Percentiles rank a stretch among this genome's conserved stretches.
phyloP scores from a whole-genome alignment of 2,888 invertebrate genomes.

The Diaphora mendica region DNA sequence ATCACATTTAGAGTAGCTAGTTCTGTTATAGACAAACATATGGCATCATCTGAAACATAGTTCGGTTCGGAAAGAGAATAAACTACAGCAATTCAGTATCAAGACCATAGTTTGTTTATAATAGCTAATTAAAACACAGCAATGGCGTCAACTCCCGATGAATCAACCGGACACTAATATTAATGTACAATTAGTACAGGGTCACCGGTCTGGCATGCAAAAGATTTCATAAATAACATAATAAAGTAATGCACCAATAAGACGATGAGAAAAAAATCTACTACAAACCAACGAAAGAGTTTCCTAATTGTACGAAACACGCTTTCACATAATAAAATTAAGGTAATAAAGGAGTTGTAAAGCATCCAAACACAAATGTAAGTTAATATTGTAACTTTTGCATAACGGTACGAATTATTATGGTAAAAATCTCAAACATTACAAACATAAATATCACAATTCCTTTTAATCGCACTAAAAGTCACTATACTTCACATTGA shows the following conservation, averaged over 20 bases:
- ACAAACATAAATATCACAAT: constrained; percentile 5
- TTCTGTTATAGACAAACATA: neutral
- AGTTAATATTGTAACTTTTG: constrained; percentile 11
- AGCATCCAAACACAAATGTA: constrained; percentile 14
- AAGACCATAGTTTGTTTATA: constrained; percentile 49
- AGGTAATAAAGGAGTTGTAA: constrained; percentile 9
- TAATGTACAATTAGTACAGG: constrained; percentile 37
- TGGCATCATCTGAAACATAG: neutral
- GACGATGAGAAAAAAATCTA: constrained; percentile 17
- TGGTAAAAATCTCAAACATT: constrained; percentile 7
- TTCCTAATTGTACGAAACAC: constrained; percentile 31
- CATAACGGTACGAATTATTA: neutral
- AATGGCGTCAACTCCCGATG: constrained; percentile 61
- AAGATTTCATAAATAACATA: neutral
- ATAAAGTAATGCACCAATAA: constrained; percentile 10
- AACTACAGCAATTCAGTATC: constrained; percentile 17
- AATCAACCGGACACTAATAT: constrained; percentile 53
- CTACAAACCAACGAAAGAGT: constrained; percentile 40
- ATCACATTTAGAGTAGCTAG: neutral
- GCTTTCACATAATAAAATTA: constrained; percentile 47
- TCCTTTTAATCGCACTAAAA: neutral
- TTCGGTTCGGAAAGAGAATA: constrained; percentile 21
- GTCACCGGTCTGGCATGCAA: constrained; percentile 19
- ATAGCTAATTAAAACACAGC: constrained; percentile 50
- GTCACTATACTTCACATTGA: neutral